A percentile compares a stretch with the other conserved stretches of the same genome.
These are phyloP conservation scores for Panagrolaimus sp. DNA, from an alignment of 1,140 invertebrate species.

Conservation along the genomic window DNA sequence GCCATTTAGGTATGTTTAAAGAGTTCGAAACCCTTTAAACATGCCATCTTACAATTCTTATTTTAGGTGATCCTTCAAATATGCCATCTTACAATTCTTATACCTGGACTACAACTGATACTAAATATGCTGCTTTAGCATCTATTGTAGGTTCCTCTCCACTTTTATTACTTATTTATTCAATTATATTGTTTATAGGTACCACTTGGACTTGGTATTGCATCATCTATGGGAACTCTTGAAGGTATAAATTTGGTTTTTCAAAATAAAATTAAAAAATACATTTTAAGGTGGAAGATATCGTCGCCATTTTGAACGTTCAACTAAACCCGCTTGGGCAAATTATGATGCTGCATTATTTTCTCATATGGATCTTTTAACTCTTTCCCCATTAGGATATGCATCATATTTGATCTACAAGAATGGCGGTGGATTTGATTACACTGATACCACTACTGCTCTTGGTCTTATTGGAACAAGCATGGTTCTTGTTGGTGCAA, in stretches of 20 bases:
- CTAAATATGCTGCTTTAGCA: constrained; percentile 41
- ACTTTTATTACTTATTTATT: too few species aligned
- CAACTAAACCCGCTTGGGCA: constrained; percentile 36
- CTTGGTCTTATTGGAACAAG: constrained; percentile 51
- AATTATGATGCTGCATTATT: constrained; percentile 30
- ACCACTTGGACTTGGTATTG: constrained; percentile 33
- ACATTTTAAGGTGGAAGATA: too few species aligned
- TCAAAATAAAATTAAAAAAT: too few species aligned
- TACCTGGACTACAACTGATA: constrained; percentile 44
- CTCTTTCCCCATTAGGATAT: constrained; percentile 47
- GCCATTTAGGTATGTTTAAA: neutral
- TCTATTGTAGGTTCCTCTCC: constrained; percentile 20
- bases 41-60: too few species aligned
- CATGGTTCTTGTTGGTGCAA: constrained; percentile 23
- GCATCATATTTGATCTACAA: constrained; percentile 57
- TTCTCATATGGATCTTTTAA: constrained; percentile 39
- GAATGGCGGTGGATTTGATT: constrained; percentile 57
- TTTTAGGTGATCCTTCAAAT: neutral
- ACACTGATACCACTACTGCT: constrained; percentile 52
- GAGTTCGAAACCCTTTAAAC: neutral
- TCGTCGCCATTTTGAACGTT: constrained; percentile 29
- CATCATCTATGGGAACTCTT: constrained; percentile 17
- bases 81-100: too few species aligned
- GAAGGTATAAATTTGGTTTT: too few species aligned
- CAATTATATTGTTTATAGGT: constrained; percentile 25